phyloP scores from a whole-genome alignment of 2,797 vertebrate genomes.

The Pterois miles region DNA sequence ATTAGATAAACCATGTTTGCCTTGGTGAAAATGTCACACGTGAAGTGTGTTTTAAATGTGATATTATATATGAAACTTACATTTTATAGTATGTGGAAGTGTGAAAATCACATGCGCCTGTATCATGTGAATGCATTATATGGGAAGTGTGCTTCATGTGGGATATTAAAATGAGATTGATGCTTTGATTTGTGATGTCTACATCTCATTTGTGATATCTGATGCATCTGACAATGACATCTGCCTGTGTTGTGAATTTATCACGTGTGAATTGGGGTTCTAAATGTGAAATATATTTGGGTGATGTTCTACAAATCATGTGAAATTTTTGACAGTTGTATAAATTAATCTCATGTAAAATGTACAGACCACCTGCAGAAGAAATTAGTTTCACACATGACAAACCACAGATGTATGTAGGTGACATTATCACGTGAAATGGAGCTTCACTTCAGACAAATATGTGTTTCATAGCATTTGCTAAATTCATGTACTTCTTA shows the following conservation, averaged over 20 bases:
- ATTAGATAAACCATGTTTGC: neutral
- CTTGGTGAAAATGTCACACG: neutral
- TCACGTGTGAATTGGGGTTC: too few species aligned
- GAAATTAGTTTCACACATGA: neutral
- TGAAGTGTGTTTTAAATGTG: neutral
- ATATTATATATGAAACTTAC: neutral
- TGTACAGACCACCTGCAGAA: too few species aligned
- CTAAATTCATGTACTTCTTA: neutral
- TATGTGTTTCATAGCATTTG: neutral
- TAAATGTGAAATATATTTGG: too few species aligned
- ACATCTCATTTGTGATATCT: too few species aligned
- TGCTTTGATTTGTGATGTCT: too few species aligned
- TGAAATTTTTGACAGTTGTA: too few species aligned
- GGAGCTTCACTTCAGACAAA: neutral
- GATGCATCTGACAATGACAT: too few species aligned
- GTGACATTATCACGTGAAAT: neutral
- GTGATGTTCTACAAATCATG: too few species aligned
- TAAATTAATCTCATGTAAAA: too few species aligned
- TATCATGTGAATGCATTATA: neutral
- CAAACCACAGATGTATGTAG: neutral
- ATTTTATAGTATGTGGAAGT: too few species aligned
- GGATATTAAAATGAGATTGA: neutral
- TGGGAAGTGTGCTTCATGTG: neutral
- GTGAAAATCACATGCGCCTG: too few species aligned
- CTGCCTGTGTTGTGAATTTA: too few species aligned